These are phyloP conservation scores for Rhagologus leucostigma DNA, from an alignment of 2,113 vertebrate genomes.

Conservation along the genomic window DNA sequence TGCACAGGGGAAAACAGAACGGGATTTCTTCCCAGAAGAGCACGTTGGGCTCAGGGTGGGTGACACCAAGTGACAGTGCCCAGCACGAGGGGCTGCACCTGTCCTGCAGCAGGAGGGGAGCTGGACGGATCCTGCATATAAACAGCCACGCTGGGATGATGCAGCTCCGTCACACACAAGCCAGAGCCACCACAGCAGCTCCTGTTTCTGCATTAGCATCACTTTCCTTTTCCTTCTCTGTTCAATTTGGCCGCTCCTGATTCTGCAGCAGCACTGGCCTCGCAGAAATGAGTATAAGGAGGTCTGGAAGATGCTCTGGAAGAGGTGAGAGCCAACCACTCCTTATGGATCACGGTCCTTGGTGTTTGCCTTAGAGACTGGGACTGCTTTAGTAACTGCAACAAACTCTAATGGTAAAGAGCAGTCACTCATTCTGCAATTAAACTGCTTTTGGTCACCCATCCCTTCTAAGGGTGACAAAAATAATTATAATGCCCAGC, in stretches of 20 bases:
- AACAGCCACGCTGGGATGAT: rapidly evolving
- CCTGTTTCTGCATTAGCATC: rapidly evolving
- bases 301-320: neutral
- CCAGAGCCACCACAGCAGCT: neutral
- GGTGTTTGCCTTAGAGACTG: neutral
- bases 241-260: neutral
- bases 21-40: neutral
- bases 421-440: neutral
- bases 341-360: rapidly evolving
- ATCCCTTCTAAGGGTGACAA: neutral
- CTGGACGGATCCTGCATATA: rapidly evolving
- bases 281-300: neutral
- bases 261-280: neutral
- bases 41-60: rapidly evolving
- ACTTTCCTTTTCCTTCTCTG: neutral
- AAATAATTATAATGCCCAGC: rapidly evolving
- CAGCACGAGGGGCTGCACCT: rapidly evolving
- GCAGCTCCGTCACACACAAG: neutral
- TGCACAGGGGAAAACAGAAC: neutral
- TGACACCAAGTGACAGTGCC: rapidly evolving
- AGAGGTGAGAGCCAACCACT: neutral
- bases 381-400: neutral
- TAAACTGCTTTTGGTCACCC: neutral
- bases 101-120: neutral
- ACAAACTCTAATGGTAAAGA: neutral